Evolutionary conservation across 2,888 invertebrate genomes (phyloP), one percentile per base, ranked within the genome.

Genomic region (Zaprionus bogoriensis): DNA sequence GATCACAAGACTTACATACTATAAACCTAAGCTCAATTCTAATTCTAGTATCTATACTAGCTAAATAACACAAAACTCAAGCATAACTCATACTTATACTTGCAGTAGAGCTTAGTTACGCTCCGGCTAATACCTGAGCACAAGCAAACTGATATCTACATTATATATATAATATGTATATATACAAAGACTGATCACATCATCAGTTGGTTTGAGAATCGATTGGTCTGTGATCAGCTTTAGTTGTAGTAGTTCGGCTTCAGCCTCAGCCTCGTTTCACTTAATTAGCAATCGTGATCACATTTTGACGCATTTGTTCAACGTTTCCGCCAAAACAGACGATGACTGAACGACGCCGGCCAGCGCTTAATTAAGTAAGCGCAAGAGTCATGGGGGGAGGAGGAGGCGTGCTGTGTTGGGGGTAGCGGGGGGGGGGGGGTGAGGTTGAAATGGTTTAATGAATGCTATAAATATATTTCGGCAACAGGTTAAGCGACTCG

Each of bases 401-500:
- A n/a, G n/a, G n/a, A n/a, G n/a, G n/a, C n/a, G n/a, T n/a, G n/a
- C n/a, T n/a, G n/a, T n/a, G n/a, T n/a, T n/a, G n/a, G 36, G 30
- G 39, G 20, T 17, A 17, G 28, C 28, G 14, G 27, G 36, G 6
- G 1, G 1, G 19, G 12, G 9, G 23, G 44, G 12, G 20, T 17
- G n/a, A 17, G 19, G 38, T 27, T 39, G 36, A 27, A 53, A 48
- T 32, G 54, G 20, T 22, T 32, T 53, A 76, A 76, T 59, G 28
- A 54, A 54, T 67, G 63, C 53, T 53, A 55, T 62, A 47, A 52
- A 39, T 73, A 58, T 53, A n/a, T 41, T 68, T 77, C 9, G 70
- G 74, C 70, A 77, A 75, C 75, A 61, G 76, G 79, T 79, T 79
- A 53, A 54, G 62, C 72, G 50, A 48, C 47, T 61, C 46, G n/a